Conservation (phyloP, 2,113 vertebrate genomes). For the Neolamprologus kungweensis region DNA sequence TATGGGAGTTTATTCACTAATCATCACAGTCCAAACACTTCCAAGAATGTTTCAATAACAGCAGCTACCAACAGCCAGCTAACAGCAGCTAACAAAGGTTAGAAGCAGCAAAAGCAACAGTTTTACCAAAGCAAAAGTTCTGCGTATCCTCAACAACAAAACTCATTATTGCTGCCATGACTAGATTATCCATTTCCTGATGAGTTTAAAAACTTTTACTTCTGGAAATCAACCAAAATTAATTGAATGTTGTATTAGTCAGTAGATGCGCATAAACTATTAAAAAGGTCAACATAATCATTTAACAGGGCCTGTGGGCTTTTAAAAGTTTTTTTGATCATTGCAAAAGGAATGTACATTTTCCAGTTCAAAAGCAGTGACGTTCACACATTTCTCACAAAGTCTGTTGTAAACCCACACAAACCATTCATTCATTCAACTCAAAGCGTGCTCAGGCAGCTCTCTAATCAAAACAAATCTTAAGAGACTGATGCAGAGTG, state of each 20-base stretch:
- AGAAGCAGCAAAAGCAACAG: not conserved
- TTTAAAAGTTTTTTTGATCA: not conserved
- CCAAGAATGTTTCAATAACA: not conserved
- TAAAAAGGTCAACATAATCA: not conserved
- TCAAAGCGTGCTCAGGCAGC: not conserved
- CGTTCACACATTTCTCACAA: not conserved
- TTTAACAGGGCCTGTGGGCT: fast-evolving
- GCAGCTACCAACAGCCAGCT: not conserved
- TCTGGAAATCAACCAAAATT: not conserved
- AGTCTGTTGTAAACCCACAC: not conserved
- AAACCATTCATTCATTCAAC: constrained; percentile 10
- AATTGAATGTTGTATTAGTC: not conserved
- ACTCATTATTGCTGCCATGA: not conserved
- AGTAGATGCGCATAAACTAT: not conserved
- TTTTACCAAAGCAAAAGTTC: not conserved
- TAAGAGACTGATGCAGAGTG: not conserved
- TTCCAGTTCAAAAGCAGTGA: not conserved
- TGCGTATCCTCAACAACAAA: fast-evolving
- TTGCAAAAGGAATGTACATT: not conserved
- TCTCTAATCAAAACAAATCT: constrained; percentile 18
- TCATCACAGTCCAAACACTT: not conserved
- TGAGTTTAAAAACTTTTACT: not conserved
- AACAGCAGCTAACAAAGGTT: not conserved
- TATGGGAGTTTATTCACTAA: not conserved
- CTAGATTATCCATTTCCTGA: not conserved